Percentiles rank a stretch among this genome's conserved stretches.
phyloP scores from a whole-genome alignment of 2,113 vertebrate species.

The Zosterops hypoxanthus region DNA sequence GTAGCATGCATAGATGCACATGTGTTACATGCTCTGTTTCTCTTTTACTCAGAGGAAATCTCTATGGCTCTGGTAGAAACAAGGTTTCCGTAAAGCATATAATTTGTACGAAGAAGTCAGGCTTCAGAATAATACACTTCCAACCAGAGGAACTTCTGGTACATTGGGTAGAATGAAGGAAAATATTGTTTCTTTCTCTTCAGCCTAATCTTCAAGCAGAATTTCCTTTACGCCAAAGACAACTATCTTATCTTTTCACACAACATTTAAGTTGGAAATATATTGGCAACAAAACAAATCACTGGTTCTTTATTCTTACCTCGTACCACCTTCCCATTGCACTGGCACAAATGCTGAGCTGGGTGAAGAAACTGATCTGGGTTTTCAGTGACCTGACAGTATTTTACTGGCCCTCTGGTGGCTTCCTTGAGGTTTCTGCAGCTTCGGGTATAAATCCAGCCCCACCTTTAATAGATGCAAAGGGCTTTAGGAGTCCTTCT shows the following conservation, averaged over 20 bases:
- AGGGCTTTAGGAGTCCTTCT: background rate
- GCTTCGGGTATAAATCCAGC: background rate
- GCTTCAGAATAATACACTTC: background rate
- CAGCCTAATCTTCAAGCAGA: background rate
- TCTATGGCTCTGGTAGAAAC: background rate
- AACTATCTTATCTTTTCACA: background rate
- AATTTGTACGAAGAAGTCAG: background rate
- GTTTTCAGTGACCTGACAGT: background rate
- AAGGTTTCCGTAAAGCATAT: background rate
- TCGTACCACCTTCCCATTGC: background rate
- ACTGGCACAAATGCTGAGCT: background rate
- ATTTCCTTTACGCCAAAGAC: background rate
- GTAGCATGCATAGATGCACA: background rate
- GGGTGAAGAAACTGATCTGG: background rate
- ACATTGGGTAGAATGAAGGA: background rate
- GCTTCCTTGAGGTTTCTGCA: background rate
- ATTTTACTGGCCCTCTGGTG: background rate
- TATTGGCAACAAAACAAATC: background rate
- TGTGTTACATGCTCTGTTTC: accelerated
- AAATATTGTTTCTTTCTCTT: background rate
- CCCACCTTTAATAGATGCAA: background rate
- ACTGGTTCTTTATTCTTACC: background rate
- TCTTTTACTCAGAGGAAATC: background rate
- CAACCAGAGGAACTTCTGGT: background rate
- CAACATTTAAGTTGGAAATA: background rate